These are phyloP conservation scores for Rattus rattus DNA, from an alignment of 2,113 vertebrate species.

Conservation along the genomic window DNA sequence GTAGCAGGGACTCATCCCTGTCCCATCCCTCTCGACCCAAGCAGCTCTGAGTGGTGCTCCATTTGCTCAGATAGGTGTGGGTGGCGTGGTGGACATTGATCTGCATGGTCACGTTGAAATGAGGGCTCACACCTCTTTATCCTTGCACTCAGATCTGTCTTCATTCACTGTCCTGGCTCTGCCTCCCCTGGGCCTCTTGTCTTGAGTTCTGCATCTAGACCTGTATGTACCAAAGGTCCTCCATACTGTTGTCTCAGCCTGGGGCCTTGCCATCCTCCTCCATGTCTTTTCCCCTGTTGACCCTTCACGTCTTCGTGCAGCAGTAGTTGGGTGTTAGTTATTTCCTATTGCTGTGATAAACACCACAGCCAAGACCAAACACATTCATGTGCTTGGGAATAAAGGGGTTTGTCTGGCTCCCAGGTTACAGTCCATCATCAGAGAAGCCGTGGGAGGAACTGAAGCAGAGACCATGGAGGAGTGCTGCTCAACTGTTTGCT, in stretches of 20 bases:
- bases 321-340: not conserved
- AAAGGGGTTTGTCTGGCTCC: not conserved
- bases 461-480: not conserved
- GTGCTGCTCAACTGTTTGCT: not conserved
- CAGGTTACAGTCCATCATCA: not conserved
- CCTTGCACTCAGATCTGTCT: not conserved
- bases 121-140: rapidly evolving
- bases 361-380: not conserved
- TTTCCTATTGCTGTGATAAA: not conserved
- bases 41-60: too few relatives aligned
- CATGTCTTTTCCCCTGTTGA: not conserved
- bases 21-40: not conserved
- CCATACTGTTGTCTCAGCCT: rapidly evolving
- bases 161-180: not conserved
- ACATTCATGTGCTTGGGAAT: not conserved
- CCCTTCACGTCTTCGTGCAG: not conserved
- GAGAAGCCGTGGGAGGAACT: not conserved
- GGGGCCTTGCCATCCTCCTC: not conserved
- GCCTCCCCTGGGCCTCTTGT: not conserved
- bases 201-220: rapidly evolving
- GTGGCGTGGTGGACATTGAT: not conserved
- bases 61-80: not conserved
- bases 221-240: too few relatives aligned
- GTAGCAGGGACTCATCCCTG: rapidly evolving
- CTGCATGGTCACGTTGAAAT: not conserved